Evolutionary conservation across 2,113 vertebrate genomes (phyloP).

Genomic region (Corydoras maculifer): DNA sequence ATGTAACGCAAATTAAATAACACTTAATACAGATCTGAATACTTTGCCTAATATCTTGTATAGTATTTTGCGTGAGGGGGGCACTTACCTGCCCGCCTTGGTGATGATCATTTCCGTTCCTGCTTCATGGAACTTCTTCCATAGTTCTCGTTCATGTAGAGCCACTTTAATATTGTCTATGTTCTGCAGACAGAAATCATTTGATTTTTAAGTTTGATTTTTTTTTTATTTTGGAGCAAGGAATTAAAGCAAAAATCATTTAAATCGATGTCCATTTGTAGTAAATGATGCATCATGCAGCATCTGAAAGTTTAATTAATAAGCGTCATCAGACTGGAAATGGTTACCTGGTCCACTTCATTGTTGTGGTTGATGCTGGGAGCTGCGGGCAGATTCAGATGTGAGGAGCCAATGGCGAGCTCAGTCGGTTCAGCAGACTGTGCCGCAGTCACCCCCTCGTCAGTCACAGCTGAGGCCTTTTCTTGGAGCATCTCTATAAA

Average conservation of each 20-base stretch:
- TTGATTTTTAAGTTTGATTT: too few relatives aligned
- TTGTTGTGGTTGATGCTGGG: slow-evolving; percentile 71
- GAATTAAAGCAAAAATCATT: too few relatives aligned
- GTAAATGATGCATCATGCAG: too few relatives aligned
- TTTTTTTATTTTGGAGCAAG: too few relatives aligned
- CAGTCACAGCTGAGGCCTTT: slow-evolving; percentile 82
- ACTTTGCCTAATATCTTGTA: not conserved
- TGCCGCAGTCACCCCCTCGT: slow-evolving; percentile 76
- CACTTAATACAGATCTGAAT: not conserved
- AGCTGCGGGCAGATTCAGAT: slow-evolving; percentile 68
- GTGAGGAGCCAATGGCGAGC: slow-evolving; percentile 66
- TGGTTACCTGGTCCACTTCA: slow-evolving; percentile 82
- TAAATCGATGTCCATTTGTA: too few relatives aligned
- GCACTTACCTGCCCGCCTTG: slow-evolving; percentile 91
- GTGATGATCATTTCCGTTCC: slow-evolving; percentile 99
- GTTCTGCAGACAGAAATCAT: slow-evolving; percentile 62
- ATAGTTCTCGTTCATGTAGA: slow-evolving; percentile 92
- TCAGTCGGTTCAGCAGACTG: slow-evolving; percentile 68
- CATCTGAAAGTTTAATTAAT: too few relatives aligned
- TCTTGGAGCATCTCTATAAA: slow-evolving; percentile 94
- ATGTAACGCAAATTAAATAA: not conserved
- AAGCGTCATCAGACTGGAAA: not conserved
- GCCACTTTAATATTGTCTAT: slow-evolving; percentile 96
- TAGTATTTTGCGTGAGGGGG: not conserved
- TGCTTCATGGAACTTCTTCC: slow-evolving; percentile 97